Percentiles rank a stretch among this genome's conserved stretches.
Conservation (phyloP, 2,888 invertebrate genomes). For the Drosophila longiperda region DNA sequence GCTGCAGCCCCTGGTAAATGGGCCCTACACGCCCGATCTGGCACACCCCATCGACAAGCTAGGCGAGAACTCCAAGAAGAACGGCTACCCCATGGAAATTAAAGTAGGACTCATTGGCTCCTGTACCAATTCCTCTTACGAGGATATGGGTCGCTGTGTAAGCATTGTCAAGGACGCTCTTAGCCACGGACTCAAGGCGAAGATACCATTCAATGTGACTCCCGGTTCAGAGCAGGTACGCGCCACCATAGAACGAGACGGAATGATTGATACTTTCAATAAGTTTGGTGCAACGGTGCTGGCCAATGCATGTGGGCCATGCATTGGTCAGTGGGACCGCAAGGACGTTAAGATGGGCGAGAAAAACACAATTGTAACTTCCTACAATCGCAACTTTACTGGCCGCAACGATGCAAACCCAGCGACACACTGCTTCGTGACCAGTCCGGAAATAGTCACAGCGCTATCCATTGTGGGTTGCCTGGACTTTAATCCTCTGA, state of each 20-base stretch:
- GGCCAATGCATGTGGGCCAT: slow-evolving; percentile 99
- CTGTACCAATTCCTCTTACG: slow-evolving; percentile 99
- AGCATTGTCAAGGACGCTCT: slow-evolving; percentile 96
- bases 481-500: slow-evolving; percentile 97
- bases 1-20: slow-evolving; percentile 99
- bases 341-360: slow-evolving; percentile 99
- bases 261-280: slow-evolving; percentile 92
- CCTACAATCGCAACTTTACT: slow-evolving; percentile 99
- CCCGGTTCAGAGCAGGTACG: slow-evolving; percentile 99
- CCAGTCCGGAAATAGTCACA: slow-evolving; percentile 96
- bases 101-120: slow-evolving; percentile 98
- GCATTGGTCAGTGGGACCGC: slow-evolving; percentile 99
- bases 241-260: slow-evolving; percentile 99
- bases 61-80: slow-evolving; percentile 93
- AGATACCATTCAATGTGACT: slow-evolving; percentile 98
- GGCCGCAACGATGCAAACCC: slow-evolving; percentile 99
- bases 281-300: slow-evolving; percentile 97
- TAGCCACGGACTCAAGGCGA: slow-evolving; percentile 95
- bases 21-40: slow-evolving; percentile 99
- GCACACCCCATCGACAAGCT: slow-evolving; percentile 98
- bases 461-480: slow-evolving; percentile 95
- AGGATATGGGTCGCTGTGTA: slow-evolving; percentile 99
- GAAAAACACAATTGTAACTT: slow-evolving; percentile 99
- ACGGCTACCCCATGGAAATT: slow-evolving; percentile 97
- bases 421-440: slow-evolving; percentile 98